These are phyloP conservation scores for Netelia fuscicornis DNA, from an alignment of 2,888 invertebrate genomes.

Conservation along the genomic window DNA sequence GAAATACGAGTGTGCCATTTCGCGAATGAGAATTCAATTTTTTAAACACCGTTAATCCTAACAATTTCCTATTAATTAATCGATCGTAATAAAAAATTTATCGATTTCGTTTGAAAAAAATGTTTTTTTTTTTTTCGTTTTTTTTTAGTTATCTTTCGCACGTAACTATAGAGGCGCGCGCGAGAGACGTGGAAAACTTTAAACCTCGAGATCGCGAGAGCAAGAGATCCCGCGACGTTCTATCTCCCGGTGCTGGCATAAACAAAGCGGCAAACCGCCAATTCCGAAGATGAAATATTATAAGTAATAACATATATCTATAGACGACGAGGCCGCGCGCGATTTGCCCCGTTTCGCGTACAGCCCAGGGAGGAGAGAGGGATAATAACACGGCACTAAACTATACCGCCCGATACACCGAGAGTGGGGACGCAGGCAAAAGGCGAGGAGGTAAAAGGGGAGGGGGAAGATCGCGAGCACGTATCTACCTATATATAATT, in stretches of 20 bases:
- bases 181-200: conserved; percentile 30
- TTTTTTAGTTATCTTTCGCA: too few relatives aligned
- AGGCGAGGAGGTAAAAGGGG: background rate
- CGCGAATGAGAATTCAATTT: background rate
- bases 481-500: conserved; percentile 83
- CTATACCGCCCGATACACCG: conserved; percentile 82
- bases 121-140: too few relatives aligned
- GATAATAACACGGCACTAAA: conserved; percentile 85
- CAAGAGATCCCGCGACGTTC: conserved; percentile 34
- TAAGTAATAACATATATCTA: conserved; percentile 85
- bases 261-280: conserved; percentile 84
- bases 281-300: conserved; percentile 85
- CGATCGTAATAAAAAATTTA: too few relatives aligned
- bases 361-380: conserved; percentile 78
- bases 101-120: too few relatives aligned
- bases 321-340: conserved; percentile 67
- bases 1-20: background rate
- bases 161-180: too few relatives aligned
- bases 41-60: too few relatives aligned
- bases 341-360: conserved; percentile 71
- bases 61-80: too few relatives aligned
- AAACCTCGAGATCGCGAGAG: conserved; percentile 40
- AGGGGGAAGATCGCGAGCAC: conserved; percentile 30
- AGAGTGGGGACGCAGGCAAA: conserved; percentile 23
- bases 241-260: conserved; percentile 79